Evolutionary conservation across 2,888 invertebrate genomes (phyloP), one percentile per base, ranked within the genome.

Genomic region (Anodontia alba): DNA sequence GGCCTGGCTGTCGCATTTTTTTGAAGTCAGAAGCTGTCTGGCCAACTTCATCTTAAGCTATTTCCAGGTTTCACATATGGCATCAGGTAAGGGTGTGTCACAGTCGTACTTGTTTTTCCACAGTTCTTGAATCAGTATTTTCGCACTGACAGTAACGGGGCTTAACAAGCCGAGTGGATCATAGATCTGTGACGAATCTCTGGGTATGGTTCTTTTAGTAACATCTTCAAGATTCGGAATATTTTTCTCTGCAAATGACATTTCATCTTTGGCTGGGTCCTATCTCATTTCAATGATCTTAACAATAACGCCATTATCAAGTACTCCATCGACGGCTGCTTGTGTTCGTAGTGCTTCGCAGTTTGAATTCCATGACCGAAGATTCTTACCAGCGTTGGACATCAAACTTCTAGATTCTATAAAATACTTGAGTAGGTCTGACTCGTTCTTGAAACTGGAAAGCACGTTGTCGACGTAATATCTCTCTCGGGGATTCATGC

Each of bases 391-490:
- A 17, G 66, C 81, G 5, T 69, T 23, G 17, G 42, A 33, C 36
- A 67, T 31, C 36, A 36, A 29, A 67, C 10, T 36, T 33, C 42
- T 33, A 3, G 67, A 3, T 36, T 10, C 36, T 10, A 1, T 7
- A 36, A 67, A 67, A 67, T 36, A 67, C 23, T 36, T 3, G 2
- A 67, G 8, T 10, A 20, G 5, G 23, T 26, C 57, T 33, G n/a
- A 33, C 5, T 67, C 33, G 15, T 26, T 33, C 23, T 20, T 42
- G 42, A 26, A 68, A 51, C 81, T 78, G n/a, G 80, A 73, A 20
- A 84, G 7, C 0, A 83, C 69, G 76, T 82, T 81, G 73, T 84
- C 82, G 0, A 84, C 79, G 54, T 87, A 82, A 82, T 26, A 62
- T 83, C 73, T n/a, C 46, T 49, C 15, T 57, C 31, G 23, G 62